Evolutionary conservation across 2,797 vertebrate species (phyloP).

Genomic region (Gouania willdenowi): DNA sequence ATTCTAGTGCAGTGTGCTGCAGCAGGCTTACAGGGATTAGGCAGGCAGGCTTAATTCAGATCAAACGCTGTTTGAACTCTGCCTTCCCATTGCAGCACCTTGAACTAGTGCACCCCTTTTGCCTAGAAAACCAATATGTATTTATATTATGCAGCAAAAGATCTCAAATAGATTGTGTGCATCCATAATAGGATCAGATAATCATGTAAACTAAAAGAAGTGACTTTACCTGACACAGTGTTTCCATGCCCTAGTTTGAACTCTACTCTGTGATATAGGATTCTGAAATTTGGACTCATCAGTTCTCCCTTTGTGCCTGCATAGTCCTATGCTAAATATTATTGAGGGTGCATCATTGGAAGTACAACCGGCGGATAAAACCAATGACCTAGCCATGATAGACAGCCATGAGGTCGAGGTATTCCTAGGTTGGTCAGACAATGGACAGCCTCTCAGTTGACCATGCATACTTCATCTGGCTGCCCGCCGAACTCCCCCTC

Average conservation of each 20-base stretch:
- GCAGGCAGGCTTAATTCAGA: constrained; percentile 71
- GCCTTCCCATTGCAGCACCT: constrained; percentile 51
- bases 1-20: constrained; percentile 61
- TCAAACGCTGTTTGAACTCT: constrained; percentile 67
- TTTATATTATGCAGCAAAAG: constrained; percentile 14
- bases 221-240: constrained; percentile 22
- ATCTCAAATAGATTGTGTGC: constrained; percentile 24
- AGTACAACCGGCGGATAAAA: constrained; percentile 32
- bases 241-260: constrained; percentile 42
- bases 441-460: constrained; percentile 50
- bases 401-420: constrained; percentile 40
- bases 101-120: constrained; percentile 30
- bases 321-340: constrained; percentile 11
- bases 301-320: not conserved
- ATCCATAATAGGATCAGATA: constrained; percentile 33
- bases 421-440: constrained; percentile 58
- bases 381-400: constrained; percentile 29
- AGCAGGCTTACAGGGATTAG: constrained; percentile 71
- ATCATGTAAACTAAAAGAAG: constrained; percentile 12
- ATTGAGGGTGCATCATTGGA: not conserved
- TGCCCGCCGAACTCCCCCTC: constrained; percentile 39
- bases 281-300: constrained; percentile 22
- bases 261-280: constrained; percentile 23
- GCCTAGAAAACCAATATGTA: constrained; percentile 15
- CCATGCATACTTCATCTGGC: constrained; percentile 64